These are phyloP conservation scores for Peromyscus californicus DNA, from an alignment of 2,113 vertebrate genomes.

Conservation along the genomic window DNA sequence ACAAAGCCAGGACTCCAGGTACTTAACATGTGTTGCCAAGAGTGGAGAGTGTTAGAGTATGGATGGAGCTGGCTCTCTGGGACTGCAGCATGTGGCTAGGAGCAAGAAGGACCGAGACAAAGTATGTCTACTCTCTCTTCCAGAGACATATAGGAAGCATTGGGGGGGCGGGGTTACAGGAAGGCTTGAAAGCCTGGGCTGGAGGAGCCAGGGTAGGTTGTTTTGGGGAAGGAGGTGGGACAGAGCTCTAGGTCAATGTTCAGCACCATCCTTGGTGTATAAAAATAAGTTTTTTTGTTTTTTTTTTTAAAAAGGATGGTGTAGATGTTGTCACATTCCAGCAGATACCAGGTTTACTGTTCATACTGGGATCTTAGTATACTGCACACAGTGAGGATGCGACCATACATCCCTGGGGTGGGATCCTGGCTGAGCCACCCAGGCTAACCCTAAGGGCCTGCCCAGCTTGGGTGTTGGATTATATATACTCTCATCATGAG, in stretches of 20 bases:
- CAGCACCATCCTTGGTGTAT: not conserved
- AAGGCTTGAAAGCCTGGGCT: not conserved
- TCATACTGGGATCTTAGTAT: not conserved
- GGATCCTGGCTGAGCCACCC: not conserved
- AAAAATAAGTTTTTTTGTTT: not conserved
- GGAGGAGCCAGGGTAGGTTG: not conserved
- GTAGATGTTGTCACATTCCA: not conserved
- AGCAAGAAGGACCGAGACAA: not conserved
- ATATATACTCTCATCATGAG: not conserved
- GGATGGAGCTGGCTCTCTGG: not conserved
- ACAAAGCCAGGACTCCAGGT: no score
- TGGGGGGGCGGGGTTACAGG: not conserved
- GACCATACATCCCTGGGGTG: not conserved
- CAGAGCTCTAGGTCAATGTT: not conserved
- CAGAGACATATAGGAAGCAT: not conserved
- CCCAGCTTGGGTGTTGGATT: not conserved
- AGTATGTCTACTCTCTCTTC: not conserved
- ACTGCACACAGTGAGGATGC: not conserved
- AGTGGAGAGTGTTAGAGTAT: not conserved
- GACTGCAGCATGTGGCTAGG: not conserved
- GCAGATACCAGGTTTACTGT: not conserved
- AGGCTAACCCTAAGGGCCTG: not conserved
- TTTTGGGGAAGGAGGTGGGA: not conserved
- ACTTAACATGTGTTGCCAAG: not conserved
- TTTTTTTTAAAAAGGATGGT: not conserved